These are phyloP conservation scores for Platyscapa corneri DNA, from an alignment of 1,140 invertebrate genomes.

Conservation along the genomic window DNA sequence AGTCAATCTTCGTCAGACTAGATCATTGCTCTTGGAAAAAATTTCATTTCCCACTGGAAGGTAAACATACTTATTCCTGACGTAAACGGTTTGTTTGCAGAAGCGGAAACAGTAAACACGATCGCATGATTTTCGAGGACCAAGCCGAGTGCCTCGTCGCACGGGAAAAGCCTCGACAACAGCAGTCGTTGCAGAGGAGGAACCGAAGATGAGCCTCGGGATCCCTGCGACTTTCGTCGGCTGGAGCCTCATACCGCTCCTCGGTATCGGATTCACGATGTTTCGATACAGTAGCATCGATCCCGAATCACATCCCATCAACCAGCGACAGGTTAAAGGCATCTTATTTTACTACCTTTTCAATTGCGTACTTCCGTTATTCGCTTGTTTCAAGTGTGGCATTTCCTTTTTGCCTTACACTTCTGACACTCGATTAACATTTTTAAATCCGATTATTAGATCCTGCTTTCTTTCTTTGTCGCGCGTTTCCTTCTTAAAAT, in stretches of 20 bases:
- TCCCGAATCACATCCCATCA: slow-evolving; percentile 85
- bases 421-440: too few species aligned
- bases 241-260: slow-evolving; percentile 84
- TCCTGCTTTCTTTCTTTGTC: too few species aligned
- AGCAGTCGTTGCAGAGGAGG: neutral
- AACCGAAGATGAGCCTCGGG: slow-evolving; percentile 49
- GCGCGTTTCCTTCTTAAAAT: too few species aligned
- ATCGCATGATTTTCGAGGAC: slow-evolving; percentile 27
- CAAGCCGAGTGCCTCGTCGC: neutral
- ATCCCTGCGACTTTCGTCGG: slow-evolving; percentile 76
- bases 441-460: too few species aligned
- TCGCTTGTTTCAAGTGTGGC: too few species aligned
- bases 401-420: too few species aligned
- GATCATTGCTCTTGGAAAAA: neutral
- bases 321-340: slow-evolving; percentile 77
- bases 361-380: neutral
- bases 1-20: too few species aligned
- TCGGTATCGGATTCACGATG: slow-evolving; percentile 86
- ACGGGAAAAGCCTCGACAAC: slow-evolving; percentile 5
- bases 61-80: neutral
- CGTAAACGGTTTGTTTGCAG: neutral
- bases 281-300: slow-evolving; percentile 87
- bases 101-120: neutral
- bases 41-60: neutral
- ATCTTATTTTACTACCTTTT: neutral